Evolutionary conservation across 2,113 vertebrate species (phyloP), one percentile per base, ranked within the genome.

Genomic region (Gavialis gangeticus): DNA sequence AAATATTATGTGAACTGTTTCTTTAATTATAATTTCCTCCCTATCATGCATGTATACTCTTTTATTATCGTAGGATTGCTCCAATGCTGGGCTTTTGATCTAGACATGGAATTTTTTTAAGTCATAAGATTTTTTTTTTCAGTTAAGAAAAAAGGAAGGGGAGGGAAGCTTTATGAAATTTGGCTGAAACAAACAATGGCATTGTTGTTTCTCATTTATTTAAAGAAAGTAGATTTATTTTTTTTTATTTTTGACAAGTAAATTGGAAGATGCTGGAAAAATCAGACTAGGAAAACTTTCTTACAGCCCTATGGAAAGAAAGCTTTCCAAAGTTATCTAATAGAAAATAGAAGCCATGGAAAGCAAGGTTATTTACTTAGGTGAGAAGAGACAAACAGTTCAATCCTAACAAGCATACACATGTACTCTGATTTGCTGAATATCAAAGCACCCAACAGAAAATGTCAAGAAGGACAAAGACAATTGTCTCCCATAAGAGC

Each of bases 311-410:
- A 37, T 88, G 27, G 57, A 69, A 85, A 28, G n/a, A 54, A 84
- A 71, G 34, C 94, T 96, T 95, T 88, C 66, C 90, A 25, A 91
- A 96, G 19, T 63, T 55, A 69, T 30, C 12, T 0, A 4, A 66
- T 67, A 64, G 19, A 60, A 83, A 90, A 86, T 15, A 92, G 73
- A 67, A 84, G 57, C 6, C 71, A 60, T 75, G 85, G 67, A 91
- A 92, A 81, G 82, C 2, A 91, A 94, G 87, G 80, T 91, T 59
- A 85, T 91, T 93, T 94, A 3, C 2, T 93, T 67, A 82, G 85
- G 58, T 94, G 83, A 91, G 75, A 96, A 56, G 56, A 94, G 21
- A 60, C 66, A 80, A 78, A 89, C 3, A 84, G 71, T 27, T 67
- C 63, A 24, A 56, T 71, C 54, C 19, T 75, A 86, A 91, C 73